A percentile compares a stretch with the other conserved stretches of the same genome.
phyloP scores from a whole-genome alignment of 2,888 invertebrate species.

The Agrenia bidenticulata region DNA sequence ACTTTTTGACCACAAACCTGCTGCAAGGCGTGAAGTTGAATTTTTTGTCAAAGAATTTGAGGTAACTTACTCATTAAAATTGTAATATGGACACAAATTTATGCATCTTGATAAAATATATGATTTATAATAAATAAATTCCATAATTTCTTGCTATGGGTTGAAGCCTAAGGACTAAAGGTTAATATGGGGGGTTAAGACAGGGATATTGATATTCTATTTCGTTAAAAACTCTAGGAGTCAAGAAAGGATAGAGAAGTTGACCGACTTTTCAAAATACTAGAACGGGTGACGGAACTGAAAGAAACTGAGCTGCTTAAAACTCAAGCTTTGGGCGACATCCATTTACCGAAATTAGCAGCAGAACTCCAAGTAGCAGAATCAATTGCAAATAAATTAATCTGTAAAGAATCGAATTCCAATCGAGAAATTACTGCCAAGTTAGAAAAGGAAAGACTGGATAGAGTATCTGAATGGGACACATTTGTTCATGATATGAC shows the following conservation, averaged over 20 bases:
- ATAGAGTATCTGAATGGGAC: slow-evolving; percentile 67
- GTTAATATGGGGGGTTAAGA: too few species aligned
- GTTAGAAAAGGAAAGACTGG: slow-evolving; percentile 59
- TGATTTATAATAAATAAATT: background rate
- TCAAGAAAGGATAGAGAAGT: slow-evolving; percentile 77
- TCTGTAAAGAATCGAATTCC: slow-evolving; percentile 33
- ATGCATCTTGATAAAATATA: background rate
- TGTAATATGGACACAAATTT: background rate
- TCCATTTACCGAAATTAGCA: slow-evolving; percentile 64
- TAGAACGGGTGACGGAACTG: slow-evolving; percentile 75
- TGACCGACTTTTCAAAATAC: slow-evolving; percentile 71
- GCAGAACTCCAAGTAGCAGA: slow-evolving; percentile 67
- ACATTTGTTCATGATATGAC: slow-evolving; percentile 77
- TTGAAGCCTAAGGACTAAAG: too few species aligned
- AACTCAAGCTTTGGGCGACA: slow-evolving; percentile 65
- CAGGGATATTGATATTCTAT: background rate
- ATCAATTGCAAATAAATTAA: slow-evolving; percentile 48
- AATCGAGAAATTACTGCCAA: slow-evolving; percentile 45
- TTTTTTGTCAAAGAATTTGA: slow-evolving; percentile 82
- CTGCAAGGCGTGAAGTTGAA: slow-evolving; percentile 81
- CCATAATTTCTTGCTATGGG: too few species aligned
- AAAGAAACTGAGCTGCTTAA: slow-evolving; percentile 72
- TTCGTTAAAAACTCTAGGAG: slow-evolving; percentile 61
- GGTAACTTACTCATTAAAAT: slow-evolving; percentile 59
- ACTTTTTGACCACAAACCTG: slow-evolving; percentile 82